These are phyloP conservation scores for Verasper variegatus DNA, from an alignment of 2,113 vertebrate genomes.

Conservation along the genomic window DNA sequence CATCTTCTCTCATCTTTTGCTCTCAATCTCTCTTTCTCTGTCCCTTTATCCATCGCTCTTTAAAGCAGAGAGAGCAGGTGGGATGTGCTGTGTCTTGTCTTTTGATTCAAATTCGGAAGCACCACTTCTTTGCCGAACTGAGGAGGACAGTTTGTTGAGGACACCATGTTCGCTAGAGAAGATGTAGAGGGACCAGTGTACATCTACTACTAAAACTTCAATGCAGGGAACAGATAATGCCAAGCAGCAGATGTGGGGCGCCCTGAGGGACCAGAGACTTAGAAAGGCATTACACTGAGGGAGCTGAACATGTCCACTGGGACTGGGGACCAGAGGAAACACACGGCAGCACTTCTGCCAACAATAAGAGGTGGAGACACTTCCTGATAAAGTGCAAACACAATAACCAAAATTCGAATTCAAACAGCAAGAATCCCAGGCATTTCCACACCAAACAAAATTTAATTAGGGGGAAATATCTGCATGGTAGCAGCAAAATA, in stretches of 20 bases:
- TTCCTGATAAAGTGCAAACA: not conserved
- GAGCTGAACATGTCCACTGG: not conserved
- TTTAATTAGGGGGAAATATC: not conserved
- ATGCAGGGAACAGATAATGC: not conserved
- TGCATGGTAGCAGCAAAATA: not conserved
- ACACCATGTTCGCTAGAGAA: not conserved
- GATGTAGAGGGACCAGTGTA: not conserved
- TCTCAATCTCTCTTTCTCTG: not conserved
- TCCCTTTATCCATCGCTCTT: conserved; percentile 3
- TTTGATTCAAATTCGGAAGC: conserved; percentile 14
- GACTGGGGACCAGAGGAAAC: not conserved
- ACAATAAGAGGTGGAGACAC: conserved; percentile 4
- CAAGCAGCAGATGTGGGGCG: not conserved
- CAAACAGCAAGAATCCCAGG: conserved; percentile 7
- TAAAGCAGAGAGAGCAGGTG: not conserved
- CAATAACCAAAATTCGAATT: not conserved
- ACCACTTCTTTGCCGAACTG: not conserved
- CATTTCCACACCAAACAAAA: not conserved
- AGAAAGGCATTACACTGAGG: not conserved
- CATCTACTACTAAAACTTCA: not conserved
- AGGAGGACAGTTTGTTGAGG: conserved; percentile 2
- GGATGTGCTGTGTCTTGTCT: not conserved
- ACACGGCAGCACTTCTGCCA: not conserved
- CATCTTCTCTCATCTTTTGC: not conserved
- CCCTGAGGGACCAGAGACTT: not conserved